Evolutionary conservation across 2,797 vertebrate genomes (phyloP), one percentile per base, ranked within the genome.

Genomic region (Silurus aristotelis): DNA sequence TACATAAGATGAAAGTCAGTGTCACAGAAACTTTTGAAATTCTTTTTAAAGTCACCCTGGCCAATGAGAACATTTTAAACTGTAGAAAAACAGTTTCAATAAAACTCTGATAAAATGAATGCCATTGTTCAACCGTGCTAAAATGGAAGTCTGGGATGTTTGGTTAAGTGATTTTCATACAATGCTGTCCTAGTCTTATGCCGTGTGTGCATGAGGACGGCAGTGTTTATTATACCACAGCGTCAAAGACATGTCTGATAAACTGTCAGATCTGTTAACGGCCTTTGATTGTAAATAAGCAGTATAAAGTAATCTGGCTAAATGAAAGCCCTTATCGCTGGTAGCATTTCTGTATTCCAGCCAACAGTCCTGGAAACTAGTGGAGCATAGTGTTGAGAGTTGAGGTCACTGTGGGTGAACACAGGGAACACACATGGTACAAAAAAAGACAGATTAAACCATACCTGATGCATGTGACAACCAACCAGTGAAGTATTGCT

Each of bases 261-360:
- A 70, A 86, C 66, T 86, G 86, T 89, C 67, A 80, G 77, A 87
- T 89, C 83, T 89, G 84, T 82, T 88, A 90, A 90, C 90, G 88
- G 80, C 89, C 88, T 88, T 75, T 86, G 75, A 82, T 86, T 88
- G 89, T 76, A 87, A 48, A 19, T 84, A 63, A 82, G 87, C 84
- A 80, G 71, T 76, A 89, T 76, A 91, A 85, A 90, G 85, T 84
- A 89, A 90, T 88, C 83, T 60, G 85, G 83, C 67, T 84, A 89
- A 91, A 91, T 90, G 72, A 90, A 91, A 73, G 80, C 71, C 77
- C 79, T 89, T 89, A 87, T 91, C 84, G 90, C 89, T 90, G 56
- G 87, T 58, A 89, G 87, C 86, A 89, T 89, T 88, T 76, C 55
- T 63, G 67, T 31, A 88, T 83, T 72, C 80, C 64, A 60, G 91